A percentile compares a stretch with the other conserved stretches of the same genome.
Conservation (phyloP, 2,888 invertebrate genomes). For the Apamea monoglypha region DNA sequence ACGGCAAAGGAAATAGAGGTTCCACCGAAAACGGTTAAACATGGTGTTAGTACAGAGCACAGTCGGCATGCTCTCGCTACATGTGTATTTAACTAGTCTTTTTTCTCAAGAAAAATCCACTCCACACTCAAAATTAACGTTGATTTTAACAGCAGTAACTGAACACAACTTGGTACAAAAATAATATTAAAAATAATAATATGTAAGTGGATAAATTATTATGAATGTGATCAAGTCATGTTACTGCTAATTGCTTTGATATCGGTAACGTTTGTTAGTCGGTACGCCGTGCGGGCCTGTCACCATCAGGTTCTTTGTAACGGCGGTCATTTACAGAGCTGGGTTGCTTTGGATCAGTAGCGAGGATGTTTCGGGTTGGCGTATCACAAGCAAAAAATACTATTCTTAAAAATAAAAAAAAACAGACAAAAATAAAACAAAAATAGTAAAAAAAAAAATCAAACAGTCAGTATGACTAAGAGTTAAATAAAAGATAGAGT, state of each 20-base stretch:
- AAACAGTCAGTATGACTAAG: slow-evolving; percentile 91
- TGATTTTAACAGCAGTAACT: slow-evolving; percentile 85
- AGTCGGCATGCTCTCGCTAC: slow-evolving; percentile 85
- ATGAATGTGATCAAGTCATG: slow-evolving; percentile 66
- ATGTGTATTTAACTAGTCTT: slow-evolving; percentile 69
- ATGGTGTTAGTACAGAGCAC: slow-evolving; percentile 83
- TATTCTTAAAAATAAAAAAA: slow-evolving; percentile 82
- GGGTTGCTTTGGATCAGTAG: slow-evolving; percentile 85
- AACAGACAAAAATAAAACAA: slow-evolving; percentile 77
- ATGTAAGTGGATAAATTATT: slow-evolving; percentile 74
- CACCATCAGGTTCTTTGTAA: slow-evolving; percentile 70
- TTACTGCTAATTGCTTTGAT: slow-evolving; percentile 81
- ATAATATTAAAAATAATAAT: slow-evolving; percentile 72
- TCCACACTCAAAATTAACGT: slow-evolving; percentile 87
- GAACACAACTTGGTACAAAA: slow-evolving; percentile 80
- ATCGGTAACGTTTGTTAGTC: slow-evolving; percentile 85
- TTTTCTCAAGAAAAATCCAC: slow-evolving; percentile 86
- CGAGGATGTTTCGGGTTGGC: slow-evolving; percentile 87
- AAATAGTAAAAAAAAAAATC: slow-evolving; percentile 81
- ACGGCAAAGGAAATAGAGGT: slow-evolving; percentile 86
- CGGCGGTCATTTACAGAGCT: slow-evolving; percentile 78
- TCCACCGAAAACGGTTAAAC: slow-evolving; percentile 79
- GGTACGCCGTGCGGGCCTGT: slow-evolving; percentile 77
- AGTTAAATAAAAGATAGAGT: slow-evolving; percentile 87
- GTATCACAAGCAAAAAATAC: slow-evolving; percentile 89